These are phyloP conservation scores for Stenchaetothrips biformis DNA, from an alignment of 2,888 invertebrate species.

Conservation along the genomic window DNA sequence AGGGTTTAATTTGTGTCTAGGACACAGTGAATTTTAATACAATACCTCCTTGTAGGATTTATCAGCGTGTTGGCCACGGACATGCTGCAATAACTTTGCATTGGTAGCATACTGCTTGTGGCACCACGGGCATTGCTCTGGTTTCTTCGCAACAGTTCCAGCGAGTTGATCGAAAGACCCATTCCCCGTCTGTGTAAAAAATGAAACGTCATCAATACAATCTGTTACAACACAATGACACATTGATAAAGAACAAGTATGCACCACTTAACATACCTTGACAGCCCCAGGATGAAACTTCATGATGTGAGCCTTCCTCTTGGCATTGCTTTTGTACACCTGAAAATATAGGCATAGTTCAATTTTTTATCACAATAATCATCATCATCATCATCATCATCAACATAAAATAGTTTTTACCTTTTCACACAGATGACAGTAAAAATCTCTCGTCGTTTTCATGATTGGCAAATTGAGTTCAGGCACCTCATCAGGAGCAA, in stretches of 20 bases:
- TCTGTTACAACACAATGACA: neutral
- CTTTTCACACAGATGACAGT: slow-evolving; percentile 79
- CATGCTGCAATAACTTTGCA: slow-evolving; percentile 65
- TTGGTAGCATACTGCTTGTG: slow-evolving; percentile 80
- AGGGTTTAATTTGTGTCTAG: neutral
- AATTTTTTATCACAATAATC: neutral
- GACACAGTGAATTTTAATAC: neutral
- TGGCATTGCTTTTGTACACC: slow-evolving; percentile 77
- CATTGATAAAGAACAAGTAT: slow-evolving; percentile 39
- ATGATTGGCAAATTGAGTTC: slow-evolving; percentile 74
- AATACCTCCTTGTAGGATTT: neutral
- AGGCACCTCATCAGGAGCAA: slow-evolving; percentile 60
- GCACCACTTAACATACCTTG: slow-evolving; percentile 39
- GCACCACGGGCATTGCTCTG: slow-evolving; percentile 72
- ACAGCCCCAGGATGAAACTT: slow-evolving; percentile 74
- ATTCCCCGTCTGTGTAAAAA: slow-evolving; percentile 40
- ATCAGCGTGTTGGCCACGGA: slow-evolving; percentile 57
- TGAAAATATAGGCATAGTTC: slow-evolving; percentile 38
- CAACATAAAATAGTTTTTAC: slow-evolving; percentile 40
- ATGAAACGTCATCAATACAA: neutral
- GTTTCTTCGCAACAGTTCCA: slow-evolving; percentile 65
- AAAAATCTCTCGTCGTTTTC: slow-evolving; percentile 70
- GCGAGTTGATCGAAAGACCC: slow-evolving; percentile 64
- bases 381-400: neutral
- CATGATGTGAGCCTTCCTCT: slow-evolving; percentile 74